Evolutionary conservation across 2,113 vertebrate genomes (phyloP).

Genomic region (Cettia cetti): DNA sequence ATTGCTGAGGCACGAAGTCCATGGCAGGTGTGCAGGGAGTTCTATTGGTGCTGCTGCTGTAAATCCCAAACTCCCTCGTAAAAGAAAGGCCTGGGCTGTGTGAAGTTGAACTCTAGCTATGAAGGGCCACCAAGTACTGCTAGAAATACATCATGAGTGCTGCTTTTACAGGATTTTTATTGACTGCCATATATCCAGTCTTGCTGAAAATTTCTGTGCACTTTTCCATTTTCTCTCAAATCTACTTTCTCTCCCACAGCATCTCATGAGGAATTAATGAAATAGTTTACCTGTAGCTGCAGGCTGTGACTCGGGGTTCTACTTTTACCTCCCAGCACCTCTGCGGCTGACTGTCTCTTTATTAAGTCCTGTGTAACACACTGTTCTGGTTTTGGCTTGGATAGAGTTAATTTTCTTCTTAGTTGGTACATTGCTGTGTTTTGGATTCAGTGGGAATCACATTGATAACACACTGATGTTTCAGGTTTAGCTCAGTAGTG

Average conservation of each 20-base stretch:
- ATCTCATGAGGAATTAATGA: not conserved
- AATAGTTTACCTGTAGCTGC: not conserved
- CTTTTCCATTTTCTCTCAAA: not conserved
- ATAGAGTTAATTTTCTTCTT: not conserved
- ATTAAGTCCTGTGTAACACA: not conserved
- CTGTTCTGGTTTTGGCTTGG: not conserved
- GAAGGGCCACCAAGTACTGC: not conserved
- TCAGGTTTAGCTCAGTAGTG: not conserved
- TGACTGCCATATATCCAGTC: not conserved
- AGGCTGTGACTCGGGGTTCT: accelerated
- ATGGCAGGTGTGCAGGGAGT: not conserved
- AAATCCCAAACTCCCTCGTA: not conserved
- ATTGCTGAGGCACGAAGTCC: not conserved
- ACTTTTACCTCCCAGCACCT: not conserved
- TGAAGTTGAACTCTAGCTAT: not conserved
- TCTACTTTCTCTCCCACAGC: not conserved
- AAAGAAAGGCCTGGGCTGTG: not conserved
- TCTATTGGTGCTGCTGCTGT: accelerated
- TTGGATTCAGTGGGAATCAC: not conserved
- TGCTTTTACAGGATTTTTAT: not conserved
- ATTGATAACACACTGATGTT: not conserved
- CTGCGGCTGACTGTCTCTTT: not conserved
- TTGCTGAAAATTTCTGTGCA: not conserved
- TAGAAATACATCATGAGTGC: not conserved
- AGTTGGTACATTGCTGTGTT: not conserved